Conservation (phyloP, 2,888 invertebrate genomes). For the Anodontia alba region DNA sequence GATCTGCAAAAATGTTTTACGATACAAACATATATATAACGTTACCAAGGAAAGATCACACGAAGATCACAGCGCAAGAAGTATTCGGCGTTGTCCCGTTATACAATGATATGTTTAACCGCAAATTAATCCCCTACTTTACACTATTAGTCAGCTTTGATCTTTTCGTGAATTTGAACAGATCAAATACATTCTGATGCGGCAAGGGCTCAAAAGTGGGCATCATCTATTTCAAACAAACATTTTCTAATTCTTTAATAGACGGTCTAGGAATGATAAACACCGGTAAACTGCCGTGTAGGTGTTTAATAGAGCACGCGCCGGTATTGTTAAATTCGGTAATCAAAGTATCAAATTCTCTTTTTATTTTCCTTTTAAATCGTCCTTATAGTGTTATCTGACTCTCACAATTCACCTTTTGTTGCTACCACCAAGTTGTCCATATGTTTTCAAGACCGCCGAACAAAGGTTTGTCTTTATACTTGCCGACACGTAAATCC, state of each 20-base stretch:
- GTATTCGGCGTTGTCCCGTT: too few species aligned
- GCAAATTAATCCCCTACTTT: too few species aligned
- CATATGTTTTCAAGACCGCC: conserved; percentile 11
- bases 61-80: too few species aligned
- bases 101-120: too few species aligned
- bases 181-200: conserved; percentile 1
- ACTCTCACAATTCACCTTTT: background rate
- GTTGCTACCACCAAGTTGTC: background rate
- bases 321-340: conserved; percentile 37
- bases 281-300: conserved; percentile 41
- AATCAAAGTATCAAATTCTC: conserved; percentile 14
- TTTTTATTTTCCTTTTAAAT: conserved; percentile 13
- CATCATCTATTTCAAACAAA: conserved; percentile 9
- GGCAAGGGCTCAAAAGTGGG: background rate
- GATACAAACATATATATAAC: too few species aligned
- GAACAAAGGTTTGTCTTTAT: conserved; percentile 10
- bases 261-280: conserved; percentile 48
- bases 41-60: too few species aligned
- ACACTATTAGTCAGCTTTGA: background rate
- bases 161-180: background rate
- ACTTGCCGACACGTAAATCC: background rate
- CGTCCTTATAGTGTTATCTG: conserved; percentile 8
- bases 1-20: too few species aligned
- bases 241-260: conserved; percentile 30
- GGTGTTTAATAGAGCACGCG: conserved; percentile 44